Conservation (phyloP, 1,140 invertebrate species). For the Pararge aegeria region DNA sequence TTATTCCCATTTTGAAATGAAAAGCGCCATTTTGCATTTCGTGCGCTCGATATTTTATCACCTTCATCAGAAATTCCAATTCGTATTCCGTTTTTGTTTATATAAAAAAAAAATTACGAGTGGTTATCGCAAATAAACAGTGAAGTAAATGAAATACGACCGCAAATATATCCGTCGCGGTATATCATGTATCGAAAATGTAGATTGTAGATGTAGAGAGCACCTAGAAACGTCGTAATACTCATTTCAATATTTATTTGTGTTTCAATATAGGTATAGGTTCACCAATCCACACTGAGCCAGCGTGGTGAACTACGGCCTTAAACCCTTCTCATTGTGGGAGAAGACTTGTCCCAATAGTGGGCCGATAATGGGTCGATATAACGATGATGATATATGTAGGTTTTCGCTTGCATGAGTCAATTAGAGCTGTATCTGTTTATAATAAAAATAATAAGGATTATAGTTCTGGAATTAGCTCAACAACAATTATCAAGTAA, state of each 20-base stretch:
- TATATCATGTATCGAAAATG: slow-evolving; percentile 38
- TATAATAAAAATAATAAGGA: too few species aligned
- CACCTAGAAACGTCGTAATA: slow-evolving; percentile 6
- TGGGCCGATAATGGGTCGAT: too few species aligned
- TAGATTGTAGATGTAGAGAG: not conserved
- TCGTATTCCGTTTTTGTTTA: slow-evolving; percentile 18
- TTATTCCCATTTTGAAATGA: not conserved
- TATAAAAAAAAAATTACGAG: slow-evolving; percentile 28
- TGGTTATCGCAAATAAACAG: slow-evolving; percentile 31
- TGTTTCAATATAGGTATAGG: too few species aligned
- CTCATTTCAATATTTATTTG: not conserved
- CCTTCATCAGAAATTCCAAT: slow-evolving; percentile 1
- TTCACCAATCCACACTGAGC: too few species aligned
- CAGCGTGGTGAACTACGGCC: too few species aligned
- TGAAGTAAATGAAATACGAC: slow-evolving; percentile 39
- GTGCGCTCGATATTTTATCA: not conserved
- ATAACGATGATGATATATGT: too few species aligned
- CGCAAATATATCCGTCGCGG: slow-evolving; percentile 36
- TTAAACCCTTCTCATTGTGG: too few species aligned
- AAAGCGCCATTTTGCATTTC: not conserved
- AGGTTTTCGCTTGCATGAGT: too few species aligned
- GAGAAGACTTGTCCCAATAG: too few species aligned
- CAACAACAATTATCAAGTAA: too few species aligned
- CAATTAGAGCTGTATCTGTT: too few species aligned
- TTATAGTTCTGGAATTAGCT: too few species aligned